phyloP scores from a whole-genome alignment of 2,797 vertebrate genomes.

The Clarias fuscus region DNA sequence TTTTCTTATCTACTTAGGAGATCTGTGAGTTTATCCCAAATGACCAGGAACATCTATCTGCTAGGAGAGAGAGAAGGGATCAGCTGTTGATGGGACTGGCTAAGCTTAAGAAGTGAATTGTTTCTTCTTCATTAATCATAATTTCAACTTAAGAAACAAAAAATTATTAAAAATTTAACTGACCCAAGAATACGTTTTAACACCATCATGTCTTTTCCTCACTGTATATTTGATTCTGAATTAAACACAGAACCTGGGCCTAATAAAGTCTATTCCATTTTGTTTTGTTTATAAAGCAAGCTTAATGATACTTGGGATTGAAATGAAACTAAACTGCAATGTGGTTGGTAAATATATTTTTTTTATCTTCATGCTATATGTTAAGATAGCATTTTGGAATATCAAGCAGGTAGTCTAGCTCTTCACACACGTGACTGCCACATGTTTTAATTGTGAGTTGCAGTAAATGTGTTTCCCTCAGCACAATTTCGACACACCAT shows the following conservation, averaged over 20 bases:
- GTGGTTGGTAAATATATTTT: neutral
- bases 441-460: neutral
- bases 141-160: neutral
- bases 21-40: constrained; percentile 80
- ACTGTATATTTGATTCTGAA: neutral
- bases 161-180: neutral
- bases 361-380: neutral
- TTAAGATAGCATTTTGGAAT: neutral
- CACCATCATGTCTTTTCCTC: neutral
- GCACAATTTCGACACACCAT: neutral
- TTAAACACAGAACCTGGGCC: neutral
- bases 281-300: neutral
- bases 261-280: neutral
- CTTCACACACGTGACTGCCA: neutral
- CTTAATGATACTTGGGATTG: neutral
- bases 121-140: neutral
- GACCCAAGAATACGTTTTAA: neutral
- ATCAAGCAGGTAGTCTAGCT: neutral
- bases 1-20: constrained; percentile 71
- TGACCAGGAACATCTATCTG: constrained; percentile 77
- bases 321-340: neutral
- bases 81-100: constrained; percentile 82
- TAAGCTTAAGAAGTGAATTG: constrained; percentile 80
- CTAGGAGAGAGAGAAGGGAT: constrained; percentile 83
- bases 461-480: neutral